Evolutionary conservation across 2,888 invertebrate genomes (phyloP), one percentile per base, ranked within the genome.

Genomic region (Glaucopsyche alexis): DNA sequence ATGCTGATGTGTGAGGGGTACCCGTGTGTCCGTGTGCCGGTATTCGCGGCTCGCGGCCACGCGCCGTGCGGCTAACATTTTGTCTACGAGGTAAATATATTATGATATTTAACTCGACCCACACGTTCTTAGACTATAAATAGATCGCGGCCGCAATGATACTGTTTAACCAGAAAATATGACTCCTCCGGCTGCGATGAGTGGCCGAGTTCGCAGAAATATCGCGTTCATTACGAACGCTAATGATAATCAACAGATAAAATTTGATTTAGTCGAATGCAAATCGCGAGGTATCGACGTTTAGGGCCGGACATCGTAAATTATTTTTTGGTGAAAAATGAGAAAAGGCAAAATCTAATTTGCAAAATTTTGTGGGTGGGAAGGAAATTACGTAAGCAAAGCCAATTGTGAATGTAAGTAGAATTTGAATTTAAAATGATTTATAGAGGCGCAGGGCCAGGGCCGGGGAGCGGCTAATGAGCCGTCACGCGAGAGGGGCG

Each of bases 381-480:
- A 85, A 85, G 84, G 85, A 88, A 90, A 91, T 91, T 90, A 90
- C 86, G 89, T 87, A 87, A 87, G 88, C 87, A 89, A 91, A 92
- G 90, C 90, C 88, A 89, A 92, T 91, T 90, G 87, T 87, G 83
- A 89, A 89, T 88, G 89, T 90, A 90, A 90, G 91, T 91, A 90
- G 84, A 91, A 92, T 92, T 92, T 90, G 90, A 93, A 92, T 92
- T 92, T 92, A 88, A 91, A 92, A 92, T 93, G 91, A 92, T 93
- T 92, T 92, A 92, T 92, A 88, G 88, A 89, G 83, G 88, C 84
- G 84, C 84, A 84, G 89, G 91, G 29, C 55, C 19, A 19, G 19
- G 55, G 19, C 29, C 13, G 60, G 42, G 91, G 90, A 90, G 92
- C 87, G 90, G 90, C 91, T 93, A 92, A 93, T 92, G 91, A 93